Evolutionary conservation across 2,888 invertebrate genomes (phyloP), one percentile per base, ranked within the genome.

Genomic region (Synergus laeviventris): DNA sequence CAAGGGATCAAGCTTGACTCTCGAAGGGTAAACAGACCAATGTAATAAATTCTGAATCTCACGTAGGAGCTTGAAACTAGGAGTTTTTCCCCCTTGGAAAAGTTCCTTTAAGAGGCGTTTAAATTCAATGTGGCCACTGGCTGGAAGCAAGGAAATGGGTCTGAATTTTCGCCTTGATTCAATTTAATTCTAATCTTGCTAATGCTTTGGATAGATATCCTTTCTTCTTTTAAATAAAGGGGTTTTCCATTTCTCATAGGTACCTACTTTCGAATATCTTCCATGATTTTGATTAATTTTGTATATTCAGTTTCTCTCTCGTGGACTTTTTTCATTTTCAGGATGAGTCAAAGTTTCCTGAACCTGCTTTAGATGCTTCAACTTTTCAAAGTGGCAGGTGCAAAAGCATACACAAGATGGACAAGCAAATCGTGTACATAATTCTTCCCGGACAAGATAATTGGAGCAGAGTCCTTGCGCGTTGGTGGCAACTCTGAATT

Each of bases 341-440:
- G 45, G 1, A 66, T 66, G 16, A 42, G 42, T 5, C 66, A 66
- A 66, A 66, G 66, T 66, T 45, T 42, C 21, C 39, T 64, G 1
- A 45, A 42, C 21, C 45, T 42, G 45, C 16, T 66, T 66, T 45
- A 24, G 21, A 18, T 66, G 24, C 2, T 24, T 5, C 14, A 18
- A 49, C 38, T 12, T 18, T 62, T 38, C n/a, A 9, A 39, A n/a
- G 42, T 45, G 66, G 24, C 45, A 45, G 45, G 24, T 66, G 66
- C 45, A 66, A 24, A 42, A 66, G 66, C 18, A 45, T 24, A 66
- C 8, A 42, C 18, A 39, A 45, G 1, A 9, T n/a, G 14, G 21
- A 42, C 45, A 16, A 45, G 42, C 18, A 66, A 66, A 66, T 66
- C 66, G 39, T 66, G 16, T 66, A 66, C 42, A 66, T 66, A 66